These are phyloP conservation scores for Oscheius sp. DNA, from an alignment of 1,140 invertebrate genomes.

Conservation along the genomic window DNA sequence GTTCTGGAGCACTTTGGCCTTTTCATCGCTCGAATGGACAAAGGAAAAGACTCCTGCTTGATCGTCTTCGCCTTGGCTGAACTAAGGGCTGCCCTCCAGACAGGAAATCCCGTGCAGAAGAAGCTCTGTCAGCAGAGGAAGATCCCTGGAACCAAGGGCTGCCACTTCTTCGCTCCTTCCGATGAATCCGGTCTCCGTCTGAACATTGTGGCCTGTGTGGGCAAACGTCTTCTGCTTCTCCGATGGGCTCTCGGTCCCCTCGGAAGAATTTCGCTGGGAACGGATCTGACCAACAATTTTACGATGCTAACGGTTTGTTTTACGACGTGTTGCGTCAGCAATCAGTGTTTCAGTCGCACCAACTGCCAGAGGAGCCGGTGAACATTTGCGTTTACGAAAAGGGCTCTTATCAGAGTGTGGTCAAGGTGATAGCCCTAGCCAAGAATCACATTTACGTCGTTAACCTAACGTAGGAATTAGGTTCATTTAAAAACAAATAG, in stretches of 20 bases:
- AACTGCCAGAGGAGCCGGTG: constrained; percentile 21
- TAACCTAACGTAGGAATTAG: constrained; percentile 4
- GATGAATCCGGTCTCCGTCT: constrained; percentile 18
- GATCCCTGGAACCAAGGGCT: constrained; percentile 32
- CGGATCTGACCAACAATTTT: constrained; percentile 29
- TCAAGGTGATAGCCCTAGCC: constrained; percentile 20
- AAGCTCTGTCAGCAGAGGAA: constrained; percentile 18
- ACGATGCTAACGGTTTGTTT: constrained; percentile 7
- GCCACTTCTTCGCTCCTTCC: constrained; percentile 22
- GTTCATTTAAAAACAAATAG: not conserved
- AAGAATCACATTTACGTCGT: constrained; percentile 9
- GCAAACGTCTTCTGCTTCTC: constrained; percentile 9
- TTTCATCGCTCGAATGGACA: constrained; percentile 16
- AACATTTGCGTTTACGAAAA: constrained; percentile 32
- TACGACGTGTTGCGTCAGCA: not conserved
- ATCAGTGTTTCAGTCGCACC: constrained; percentile 9
- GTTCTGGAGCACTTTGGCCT: constrained; percentile 32
- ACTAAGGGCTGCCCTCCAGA: constrained; percentile 15
- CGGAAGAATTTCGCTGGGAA: constrained; percentile 7
- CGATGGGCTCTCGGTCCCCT: constrained; percentile 31
- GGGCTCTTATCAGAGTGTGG: constrained; percentile 11
- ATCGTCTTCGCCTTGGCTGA: constrained; percentile 24
- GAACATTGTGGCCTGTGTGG: constrained; percentile 30
- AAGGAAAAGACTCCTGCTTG: constrained; percentile 30
- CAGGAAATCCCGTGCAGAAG: constrained; percentile 6